Evolutionary conservation across 2,888 invertebrate species (phyloP).

Genomic region (Maniola hyperantus): DNA sequence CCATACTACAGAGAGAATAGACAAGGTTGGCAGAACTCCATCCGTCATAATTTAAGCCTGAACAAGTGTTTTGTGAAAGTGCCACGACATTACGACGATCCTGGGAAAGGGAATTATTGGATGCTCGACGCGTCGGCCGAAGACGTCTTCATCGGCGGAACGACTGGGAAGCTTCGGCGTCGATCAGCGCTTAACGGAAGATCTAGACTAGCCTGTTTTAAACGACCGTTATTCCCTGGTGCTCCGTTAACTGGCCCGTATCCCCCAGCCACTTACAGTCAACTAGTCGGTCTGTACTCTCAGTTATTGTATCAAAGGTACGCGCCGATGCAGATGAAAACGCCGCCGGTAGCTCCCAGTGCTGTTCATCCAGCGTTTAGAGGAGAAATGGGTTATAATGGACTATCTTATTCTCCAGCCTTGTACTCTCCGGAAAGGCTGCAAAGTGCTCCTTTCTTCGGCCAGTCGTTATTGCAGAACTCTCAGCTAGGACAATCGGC

Average conservation of each 20-base stretch:
- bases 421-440: slow-evolving; percentile 61
- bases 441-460: slow-evolving; percentile 59
- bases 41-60: slow-evolving; percentile 97
- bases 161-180: slow-evolving; percentile 95
- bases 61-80: slow-evolving; percentile 99
- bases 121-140: slow-evolving; percentile 99
- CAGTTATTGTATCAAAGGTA: slow-evolving; percentile 87
- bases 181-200: slow-evolving; percentile 95
- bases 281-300: slow-evolving; percentile 82
- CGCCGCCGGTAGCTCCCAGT: slow-evolving; percentile 75
- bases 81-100: slow-evolving; percentile 98
- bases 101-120: slow-evolving; percentile 99
- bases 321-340: slow-evolving; percentile 82
- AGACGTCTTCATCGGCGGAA: slow-evolving; percentile 99
- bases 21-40: slow-evolving; percentile 99
- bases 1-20: slow-evolving; percentile 99
- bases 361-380: slow-evolving; percentile 80
- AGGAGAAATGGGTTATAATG: slow-evolving; percentile 67
- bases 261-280: slow-evolving; percentile 82
- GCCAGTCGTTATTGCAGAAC: slow-evolving; percentile 58
- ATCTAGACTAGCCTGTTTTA: slow-evolving; percentile 94
- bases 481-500: slow-evolving; percentile 52
- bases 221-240: slow-evolving; percentile 86
- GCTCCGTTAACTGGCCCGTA: slow-evolving; percentile 84
- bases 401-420: slow-evolving; percentile 67